These are phyloP conservation scores for Drosophila paranaensis DNA, from an alignment of 2,888 invertebrate genomes.

Conservation along the genomic window DNA sequence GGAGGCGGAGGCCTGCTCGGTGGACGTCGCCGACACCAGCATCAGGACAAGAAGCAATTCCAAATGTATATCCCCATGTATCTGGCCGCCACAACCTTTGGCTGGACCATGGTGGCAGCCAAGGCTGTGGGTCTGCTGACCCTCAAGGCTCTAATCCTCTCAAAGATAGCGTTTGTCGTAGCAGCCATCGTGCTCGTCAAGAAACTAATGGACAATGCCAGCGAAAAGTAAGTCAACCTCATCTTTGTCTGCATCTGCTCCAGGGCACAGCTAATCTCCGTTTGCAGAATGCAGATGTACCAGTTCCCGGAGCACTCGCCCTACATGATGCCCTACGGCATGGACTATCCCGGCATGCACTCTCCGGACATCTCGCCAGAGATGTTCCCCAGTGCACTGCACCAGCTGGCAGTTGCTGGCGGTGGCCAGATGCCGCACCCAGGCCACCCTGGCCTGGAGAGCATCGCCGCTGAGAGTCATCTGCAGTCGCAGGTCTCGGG, in stretches of 20 bases:
- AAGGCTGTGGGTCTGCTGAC: constrained; percentile 88
- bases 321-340: constrained; percentile 84
- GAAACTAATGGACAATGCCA: constrained; percentile 87
- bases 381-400: constrained; percentile 81
- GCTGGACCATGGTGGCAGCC: constrained; percentile 87
- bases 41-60: constrained; percentile 87
- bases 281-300: constrained; percentile 81
- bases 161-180: constrained; percentile 89
- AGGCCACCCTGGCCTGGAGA: constrained; percentile 76
- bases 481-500: constrained; percentile 80
- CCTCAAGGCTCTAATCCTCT: constrained; percentile 89
- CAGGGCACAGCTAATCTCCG: background rate
- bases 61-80: constrained; percentile 88
- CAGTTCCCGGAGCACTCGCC: constrained; percentile 84
- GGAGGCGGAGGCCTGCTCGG: constrained; percentile 66
- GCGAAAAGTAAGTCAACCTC: constrained; percentile 82
- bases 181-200: constrained; percentile 87
- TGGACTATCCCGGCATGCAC: constrained; percentile 82
- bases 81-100: constrained; percentile 89
- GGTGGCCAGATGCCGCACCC: constrained; percentile 62
- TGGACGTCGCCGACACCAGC: constrained; percentile 67
- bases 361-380: constrained; percentile 80
- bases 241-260: background rate
- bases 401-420: constrained; percentile 77
- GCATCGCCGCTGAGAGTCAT: constrained; percentile 79